A percentile compares a stretch with the other conserved stretches of the same genome.
These are phyloP conservation scores for Polydrusus cervinus DNA, from an alignment of 2,888 invertebrate genomes.

Conservation along the genomic window DNA sequence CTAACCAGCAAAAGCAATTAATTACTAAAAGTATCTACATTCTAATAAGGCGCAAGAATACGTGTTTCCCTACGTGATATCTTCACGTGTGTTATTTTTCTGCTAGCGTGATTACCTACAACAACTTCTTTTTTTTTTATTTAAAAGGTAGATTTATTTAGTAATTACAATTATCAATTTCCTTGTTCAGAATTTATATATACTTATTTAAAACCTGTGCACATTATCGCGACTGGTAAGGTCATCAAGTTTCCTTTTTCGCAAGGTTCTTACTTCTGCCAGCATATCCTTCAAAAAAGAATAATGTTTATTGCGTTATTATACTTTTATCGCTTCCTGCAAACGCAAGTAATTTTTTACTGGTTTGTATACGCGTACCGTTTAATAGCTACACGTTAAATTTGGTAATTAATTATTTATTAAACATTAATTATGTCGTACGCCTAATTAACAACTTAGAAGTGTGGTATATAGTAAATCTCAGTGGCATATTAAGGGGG, in stretches of 20 bases:
- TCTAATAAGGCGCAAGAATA: no score
- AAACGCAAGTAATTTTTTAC: constrained; percentile 35
- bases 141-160: constrained; percentile 42
- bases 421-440: not conserved
- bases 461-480: no score
- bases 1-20: no score
- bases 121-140: constrained; percentile 22
- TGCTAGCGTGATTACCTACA: constrained; percentile 34
- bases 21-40: no score
- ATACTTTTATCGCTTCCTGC: constrained; percentile 52
- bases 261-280: constrained; percentile 53
- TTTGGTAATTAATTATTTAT: constrained; percentile 9
- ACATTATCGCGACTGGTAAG: constrained; percentile 50
- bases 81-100: constrained; percentile 27
- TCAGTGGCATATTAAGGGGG: no score
- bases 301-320: constrained; percentile 52
- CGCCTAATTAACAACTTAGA: no score
- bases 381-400: constrained; percentile 27
- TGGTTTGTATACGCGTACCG: constrained; percentile 29
- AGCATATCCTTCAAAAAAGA: constrained; percentile 55
- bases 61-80: constrained; percentile 33
- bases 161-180: constrained; percentile 47
- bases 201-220: constrained; percentile 49
- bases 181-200: constrained; percentile 52
- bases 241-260: constrained; percentile 55